These are phyloP conservation scores for Agelastica alni DNA, from an alignment of 2,888 invertebrate species.

Conservation along the genomic window DNA sequence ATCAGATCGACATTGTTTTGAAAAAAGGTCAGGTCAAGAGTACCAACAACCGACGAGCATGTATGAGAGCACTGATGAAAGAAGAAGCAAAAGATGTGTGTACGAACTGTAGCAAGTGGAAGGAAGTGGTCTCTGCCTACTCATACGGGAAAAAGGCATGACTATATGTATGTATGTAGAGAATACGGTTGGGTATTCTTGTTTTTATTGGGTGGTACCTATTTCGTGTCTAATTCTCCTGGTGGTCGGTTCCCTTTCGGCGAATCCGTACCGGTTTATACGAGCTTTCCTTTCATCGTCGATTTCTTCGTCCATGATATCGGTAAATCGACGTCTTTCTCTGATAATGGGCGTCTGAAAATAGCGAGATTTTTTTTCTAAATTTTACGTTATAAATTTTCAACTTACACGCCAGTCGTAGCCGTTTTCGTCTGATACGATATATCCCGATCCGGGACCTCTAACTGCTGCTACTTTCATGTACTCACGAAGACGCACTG, in stretches of 20 bases:
- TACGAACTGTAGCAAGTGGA: too few relatives aligned
- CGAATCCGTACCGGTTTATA: slow-evolving; percentile 75
- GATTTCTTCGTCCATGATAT: slow-evolving; percentile 95
- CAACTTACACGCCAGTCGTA: slow-evolving; percentile 77
- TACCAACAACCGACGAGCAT: too few relatives aligned
- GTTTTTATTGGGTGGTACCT: slow-evolving; percentile 58
- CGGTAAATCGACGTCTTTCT: slow-evolving; percentile 88
- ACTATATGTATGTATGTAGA: too few relatives aligned
- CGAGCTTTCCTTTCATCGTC: slow-evolving; percentile 85
- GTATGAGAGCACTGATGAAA: too few relatives aligned
- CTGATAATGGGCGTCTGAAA: slow-evolving; percentile 81
- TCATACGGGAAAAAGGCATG: too few relatives aligned
- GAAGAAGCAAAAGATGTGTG: too few relatives aligned
- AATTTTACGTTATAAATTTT: background rate
- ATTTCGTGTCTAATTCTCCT: slow-evolving; percentile 81
- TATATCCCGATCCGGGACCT: slow-evolving; percentile 70
- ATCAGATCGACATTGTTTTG: too few relatives aligned
- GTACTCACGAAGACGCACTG: slow-evolving; percentile 89
- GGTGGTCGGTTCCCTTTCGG: slow-evolving; percentile 65
- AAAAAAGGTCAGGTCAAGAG: too few relatives aligned
- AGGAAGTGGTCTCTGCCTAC: too few relatives aligned
- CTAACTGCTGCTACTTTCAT: slow-evolving; percentile 89
- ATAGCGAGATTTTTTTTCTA: background rate
- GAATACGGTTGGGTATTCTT: background rate
- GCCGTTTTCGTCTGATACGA: slow-evolving; percentile 67